A percentile compares a stretch with the other conserved stretches of the same genome.
phyloP scores from a whole-genome alignment of 2,113 vertebrate genomes.

The Hemibagrus wyckioides region DNA sequence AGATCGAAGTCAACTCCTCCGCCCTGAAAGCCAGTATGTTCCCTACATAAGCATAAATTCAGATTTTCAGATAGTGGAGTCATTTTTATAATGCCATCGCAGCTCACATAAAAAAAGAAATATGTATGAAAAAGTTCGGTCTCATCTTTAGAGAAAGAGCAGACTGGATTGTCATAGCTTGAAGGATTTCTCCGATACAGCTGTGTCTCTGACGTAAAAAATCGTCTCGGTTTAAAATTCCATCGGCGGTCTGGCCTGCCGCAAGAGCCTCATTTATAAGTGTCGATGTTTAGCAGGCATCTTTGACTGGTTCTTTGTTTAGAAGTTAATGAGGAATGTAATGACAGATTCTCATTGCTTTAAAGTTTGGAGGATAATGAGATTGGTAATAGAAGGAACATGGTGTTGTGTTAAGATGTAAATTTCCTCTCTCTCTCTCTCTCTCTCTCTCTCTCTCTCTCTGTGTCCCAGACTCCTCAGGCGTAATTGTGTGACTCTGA shows the following conservation, averaged over 20 bases:
- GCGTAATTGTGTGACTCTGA: conserved; percentile 30
- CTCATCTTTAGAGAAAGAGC: neutral
- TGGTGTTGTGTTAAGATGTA: conserved; percentile 33
- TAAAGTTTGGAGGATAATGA: conserved; percentile 50
- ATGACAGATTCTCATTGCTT: conserved; percentile 52
- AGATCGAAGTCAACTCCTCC: conserved; percentile 94
- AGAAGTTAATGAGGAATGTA: conserved; percentile 56
- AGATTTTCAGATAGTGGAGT: neutral
- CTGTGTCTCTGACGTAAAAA: neutral
- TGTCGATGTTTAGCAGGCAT: conserved; percentile 24
- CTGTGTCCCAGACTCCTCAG: neutral
- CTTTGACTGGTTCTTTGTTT: conserved; percentile 42
- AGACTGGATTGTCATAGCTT: conserved; percentile 20
- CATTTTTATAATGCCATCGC: neutral
- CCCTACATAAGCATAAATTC: neutral
- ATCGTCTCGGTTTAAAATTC: conserved; percentile 11
- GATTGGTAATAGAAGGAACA: conserved; percentile 44
- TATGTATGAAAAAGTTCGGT: neutral
- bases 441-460: neutral
- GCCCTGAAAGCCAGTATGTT: conserved; percentile 88
- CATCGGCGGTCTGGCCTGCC: conserved; percentile 5
- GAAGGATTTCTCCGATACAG: conserved; percentile 13
- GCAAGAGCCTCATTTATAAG: conserved; percentile 34
- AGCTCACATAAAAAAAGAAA: neutral
- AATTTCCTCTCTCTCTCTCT: conserved; percentile 23